Evolutionary conservation across 2,888 invertebrate species (phyloP).

Genomic region (Philhelius pedissequus): DNA sequence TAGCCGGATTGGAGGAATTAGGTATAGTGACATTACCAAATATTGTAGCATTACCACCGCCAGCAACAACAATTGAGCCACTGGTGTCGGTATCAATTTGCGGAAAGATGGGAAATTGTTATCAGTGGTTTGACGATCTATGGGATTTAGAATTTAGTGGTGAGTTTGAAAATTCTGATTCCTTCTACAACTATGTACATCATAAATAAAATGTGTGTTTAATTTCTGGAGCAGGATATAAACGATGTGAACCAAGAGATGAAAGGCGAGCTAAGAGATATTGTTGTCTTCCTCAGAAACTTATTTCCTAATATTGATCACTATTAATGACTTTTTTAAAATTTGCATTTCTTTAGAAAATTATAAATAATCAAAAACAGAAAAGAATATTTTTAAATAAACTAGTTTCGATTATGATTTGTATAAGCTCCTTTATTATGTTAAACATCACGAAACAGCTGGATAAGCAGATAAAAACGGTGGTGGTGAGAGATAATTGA

Average conservation of each 20-base stretch:
- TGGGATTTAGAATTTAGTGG: background rate
- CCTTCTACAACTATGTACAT: too few relatives aligned
- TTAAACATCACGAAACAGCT: too few relatives aligned
- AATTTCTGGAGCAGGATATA: constrained; percentile 2
- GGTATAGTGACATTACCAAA: background rate
- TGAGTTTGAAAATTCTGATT: background rate
- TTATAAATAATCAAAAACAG: too few relatives aligned
- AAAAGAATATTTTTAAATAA: too few relatives aligned
- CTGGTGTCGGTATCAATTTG: background rate
- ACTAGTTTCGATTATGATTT: too few relatives aligned
- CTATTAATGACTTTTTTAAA: too few relatives aligned
- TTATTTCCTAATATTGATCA: too few relatives aligned
- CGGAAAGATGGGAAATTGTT: constrained; percentile 32
- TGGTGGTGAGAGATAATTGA: too few relatives aligned
- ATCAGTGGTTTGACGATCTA: constrained; percentile 29
- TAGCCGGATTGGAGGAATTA: background rate
- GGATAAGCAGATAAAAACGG: too few relatives aligned
- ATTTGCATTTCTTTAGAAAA: too few relatives aligned
- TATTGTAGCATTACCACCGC: background rate
- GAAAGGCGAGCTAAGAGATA: constrained; percentile 21
- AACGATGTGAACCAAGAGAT: background rate
- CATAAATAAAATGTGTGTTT: too few relatives aligned
- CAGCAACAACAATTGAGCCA: background rate
- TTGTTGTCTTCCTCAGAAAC: constrained; percentile 2
- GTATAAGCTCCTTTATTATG: too few relatives aligned